Base-by-base conservation (phyloP, 2,888 invertebrate genomes). In the Agrilus biguttatus region DNA sequence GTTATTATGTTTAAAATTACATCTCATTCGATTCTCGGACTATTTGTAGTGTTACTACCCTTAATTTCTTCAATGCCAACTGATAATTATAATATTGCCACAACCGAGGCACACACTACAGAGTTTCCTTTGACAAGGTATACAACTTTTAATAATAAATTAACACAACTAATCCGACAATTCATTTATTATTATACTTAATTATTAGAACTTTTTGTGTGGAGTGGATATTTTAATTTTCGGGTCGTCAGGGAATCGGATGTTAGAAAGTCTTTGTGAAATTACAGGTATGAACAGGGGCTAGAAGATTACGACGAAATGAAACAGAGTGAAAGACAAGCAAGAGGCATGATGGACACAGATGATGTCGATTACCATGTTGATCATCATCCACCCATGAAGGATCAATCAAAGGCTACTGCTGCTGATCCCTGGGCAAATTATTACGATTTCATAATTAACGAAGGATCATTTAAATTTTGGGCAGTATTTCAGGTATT, bases 381-480 rank as follows among this genome's bases (percentile, higher is more conserved):
- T 45, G 69, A 72, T 47, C 58, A 65, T 33, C 66, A 71, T 40
- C 63, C 69, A 45, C 52, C 63, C 6, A 69, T 70, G 39, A 63
- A 69, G 35, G 62, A 68, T 41, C 69, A 77, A 63, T 61, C 66
- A 36, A 74, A 78, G 57, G 72, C 73, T 49, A 69, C 74, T 12
- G 77, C 77, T 62, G 69, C 71, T 23, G 84, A 85, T 61, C 82
- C 83, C 40, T 82, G 84, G 75, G 78, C 77, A 33, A 82, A 83
- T 0, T 88, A 88, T 65, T 87, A 87, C 59, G 87, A 88, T 63
- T 88, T 88, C 66, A 73, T 87, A 51, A 86, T 88, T 57, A 88
- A 85, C 55, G 88, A 88, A 61, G 86, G 86, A 2, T 87, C 86
- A 14, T 88, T 86, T 66, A 88, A 88, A 61, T 88, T 88, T 66